phyloP scores from a whole-genome alignment of 2,888 invertebrate genomes.

The Masnerella sp. region DNA sequence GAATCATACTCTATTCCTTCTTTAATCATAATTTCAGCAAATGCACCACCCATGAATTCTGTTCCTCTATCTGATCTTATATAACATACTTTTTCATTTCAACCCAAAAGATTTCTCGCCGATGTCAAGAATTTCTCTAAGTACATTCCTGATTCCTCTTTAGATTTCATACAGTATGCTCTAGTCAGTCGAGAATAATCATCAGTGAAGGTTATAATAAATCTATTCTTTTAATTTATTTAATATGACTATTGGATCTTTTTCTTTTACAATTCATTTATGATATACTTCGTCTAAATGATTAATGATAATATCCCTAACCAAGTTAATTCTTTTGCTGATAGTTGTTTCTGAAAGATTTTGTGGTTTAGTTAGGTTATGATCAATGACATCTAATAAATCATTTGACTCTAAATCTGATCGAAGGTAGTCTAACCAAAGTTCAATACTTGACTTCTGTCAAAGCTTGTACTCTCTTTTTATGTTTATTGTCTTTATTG shows the following conservation, averaged over 20 bases:
- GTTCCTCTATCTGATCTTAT: no score
- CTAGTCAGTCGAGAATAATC: no score
- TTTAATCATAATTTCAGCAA: no score
- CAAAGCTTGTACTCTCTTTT: neutral
- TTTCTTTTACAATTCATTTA: slow-evolving; percentile 48
- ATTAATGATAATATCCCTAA: slow-evolving; percentile 45
- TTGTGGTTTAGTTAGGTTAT: neutral
- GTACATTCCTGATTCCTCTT: no score
- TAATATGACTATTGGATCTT: slow-evolving; percentile 42
- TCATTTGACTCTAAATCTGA: slow-evolving; percentile 51
- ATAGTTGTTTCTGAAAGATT: neutral
- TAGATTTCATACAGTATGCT: no score
- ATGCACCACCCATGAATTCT: no score
- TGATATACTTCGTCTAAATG: slow-evolving; percentile 48
- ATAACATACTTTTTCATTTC: no score
- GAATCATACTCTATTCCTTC: no score
- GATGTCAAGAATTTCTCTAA: no score
- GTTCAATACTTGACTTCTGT: slow-evolving; percentile 29
- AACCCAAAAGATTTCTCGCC: no score
- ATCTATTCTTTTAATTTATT: slow-evolving; percentile 34
- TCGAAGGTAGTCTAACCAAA: slow-evolving; percentile 57
- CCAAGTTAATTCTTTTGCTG: slow-evolving; percentile 42
- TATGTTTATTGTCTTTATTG: neutral
- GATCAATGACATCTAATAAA: slow-evolving; percentile 51
- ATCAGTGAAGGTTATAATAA: no score